Evolutionary conservation across 1,140 invertebrate genomes (phyloP), one percentile per base, ranked within the genome.

Genomic region (Yoshiicerus persimilis): DNA sequence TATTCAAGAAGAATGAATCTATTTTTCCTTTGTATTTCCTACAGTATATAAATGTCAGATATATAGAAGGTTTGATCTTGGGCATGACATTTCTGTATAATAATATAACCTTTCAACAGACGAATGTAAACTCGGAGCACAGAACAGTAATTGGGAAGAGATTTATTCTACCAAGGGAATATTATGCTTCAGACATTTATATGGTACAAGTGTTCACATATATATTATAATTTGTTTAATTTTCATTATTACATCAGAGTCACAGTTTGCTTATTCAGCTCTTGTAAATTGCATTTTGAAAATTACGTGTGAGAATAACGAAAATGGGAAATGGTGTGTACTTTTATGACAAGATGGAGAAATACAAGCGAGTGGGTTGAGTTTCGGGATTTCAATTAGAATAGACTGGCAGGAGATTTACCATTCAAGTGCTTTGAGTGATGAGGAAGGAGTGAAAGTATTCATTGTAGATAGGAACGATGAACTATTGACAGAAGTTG

Each of bases 401-500:
- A 80, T 88, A 25, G 34, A 88, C 23, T 87, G 88, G 88, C 38
- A 47, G 25, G 30, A 88, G 39, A 38, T 86, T 56, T 34, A 41
- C 23, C 30, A 77, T 36, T 36, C 66, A 13, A 34, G 32, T 25
- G 30, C 70, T 62, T 39, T 77, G 13, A 84, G 64, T 13, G 36
- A 86, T 80, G n/a, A 16, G 11, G 70, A 62, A 27, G 86, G 88
- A 62, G 36, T 88, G 36, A 88, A 88, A 66, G n/a, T 88, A 13
- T 88, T 80, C 41, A 86, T 88, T 38, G 64, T 87, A 13, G 39
- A 62, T n/a, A 1, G 23, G 8, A 75, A 87, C 23, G 88, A 88
- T 62, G 36, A 86, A 30, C 39, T 56, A 16, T 23, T 88, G 84
- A 88, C 85, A 86, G 88, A 87, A 66, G 39, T 88, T 11, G 88